Base-by-base conservation (phyloP, 2,888 invertebrate species). In the Dione juno region DNA sequence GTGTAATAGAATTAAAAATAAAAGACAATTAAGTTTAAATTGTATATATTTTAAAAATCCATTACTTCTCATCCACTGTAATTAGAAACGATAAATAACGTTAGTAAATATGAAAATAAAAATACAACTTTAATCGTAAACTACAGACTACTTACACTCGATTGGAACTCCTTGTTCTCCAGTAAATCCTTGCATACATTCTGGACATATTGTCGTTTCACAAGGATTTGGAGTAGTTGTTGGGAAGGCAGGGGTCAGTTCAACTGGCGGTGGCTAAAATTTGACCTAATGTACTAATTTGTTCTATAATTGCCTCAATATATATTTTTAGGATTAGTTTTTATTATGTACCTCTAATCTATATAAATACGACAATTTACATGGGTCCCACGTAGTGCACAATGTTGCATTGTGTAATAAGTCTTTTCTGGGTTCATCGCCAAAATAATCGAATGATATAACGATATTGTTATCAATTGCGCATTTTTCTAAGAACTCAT, bases 381-480 rank as follows among this genome's bases (percentile, higher is more conserved):
- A 93, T 3, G 93, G 93, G 74, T 93, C 92, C 92, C 92, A 93
- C 9, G 90, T 85, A 1, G 83, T 82, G 68, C 93, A 93, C 3
- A 93, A 76, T 3, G 93, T 92, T 0, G 90, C 88, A 73, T 93
- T 93, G 67, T 88, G 89, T 83, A 92, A 82, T 84, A 92, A 86
- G 64, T 93, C 93, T 65, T 93, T 93, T 1, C 93, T 84, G 1
- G 93, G 92, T 69, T 92, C 92, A 67, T 93, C 93, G 0, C 93
- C 93, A 59, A 90, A 93, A 74, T 93, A 93, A 73, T 93, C 92
- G 67, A 90, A 92, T 28, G 87, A 87, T 19, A 93, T 92, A 0
- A 93, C 91, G 1, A 93, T 81, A 64, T 93, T 93, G 74, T 92
- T 84, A 69, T 93, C 92, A 40, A 93, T 91, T 0, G 93, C 93